Evolutionary conservation across 2,113 vertebrate genomes (phyloP).

Genomic region (Serilophus lunatus): DNA sequence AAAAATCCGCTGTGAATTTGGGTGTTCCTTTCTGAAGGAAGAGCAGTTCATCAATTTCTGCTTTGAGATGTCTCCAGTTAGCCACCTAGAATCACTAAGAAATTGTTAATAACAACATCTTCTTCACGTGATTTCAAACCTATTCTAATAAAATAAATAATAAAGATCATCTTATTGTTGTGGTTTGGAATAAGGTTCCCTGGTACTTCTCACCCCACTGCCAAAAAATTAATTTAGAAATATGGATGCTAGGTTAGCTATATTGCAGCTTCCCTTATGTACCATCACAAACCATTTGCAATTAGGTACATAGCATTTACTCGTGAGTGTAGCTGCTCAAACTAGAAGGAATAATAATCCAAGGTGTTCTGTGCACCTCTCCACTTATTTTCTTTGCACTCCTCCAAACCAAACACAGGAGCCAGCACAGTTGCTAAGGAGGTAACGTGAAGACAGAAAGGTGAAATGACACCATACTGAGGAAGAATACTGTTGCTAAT

Average conservation of each 20-base stretch:
- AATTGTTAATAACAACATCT: not conserved
- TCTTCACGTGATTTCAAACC: not conserved
- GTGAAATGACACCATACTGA: not conserved
- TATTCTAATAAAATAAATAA: not conserved
- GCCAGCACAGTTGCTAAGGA: not conserved
- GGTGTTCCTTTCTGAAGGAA: not conserved
- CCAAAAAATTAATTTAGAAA: not conserved
- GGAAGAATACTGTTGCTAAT: not conserved
- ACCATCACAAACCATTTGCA: not conserved
- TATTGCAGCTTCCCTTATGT: not conserved
- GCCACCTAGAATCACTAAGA: not conserved
- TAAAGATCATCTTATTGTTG: not conserved
- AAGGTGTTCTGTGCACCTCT: not conserved
- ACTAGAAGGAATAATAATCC: not conserved
- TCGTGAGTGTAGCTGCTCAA: not conserved
- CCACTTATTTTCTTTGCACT: not conserved
- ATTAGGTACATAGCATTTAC: not conserved
- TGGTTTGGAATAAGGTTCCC: not conserved
- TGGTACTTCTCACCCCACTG: not conserved
- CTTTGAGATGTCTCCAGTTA: not conserved
- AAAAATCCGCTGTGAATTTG: not conserved
- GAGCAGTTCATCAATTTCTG: not conserved
- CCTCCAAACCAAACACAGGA: not conserved
- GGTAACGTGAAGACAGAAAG: accelerated
- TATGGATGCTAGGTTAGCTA: not conserved